These are phyloP conservation scores for Rhineura floridana DNA, from an alignment of 2,113 vertebrate species.

Conservation along the genomic window DNA sequence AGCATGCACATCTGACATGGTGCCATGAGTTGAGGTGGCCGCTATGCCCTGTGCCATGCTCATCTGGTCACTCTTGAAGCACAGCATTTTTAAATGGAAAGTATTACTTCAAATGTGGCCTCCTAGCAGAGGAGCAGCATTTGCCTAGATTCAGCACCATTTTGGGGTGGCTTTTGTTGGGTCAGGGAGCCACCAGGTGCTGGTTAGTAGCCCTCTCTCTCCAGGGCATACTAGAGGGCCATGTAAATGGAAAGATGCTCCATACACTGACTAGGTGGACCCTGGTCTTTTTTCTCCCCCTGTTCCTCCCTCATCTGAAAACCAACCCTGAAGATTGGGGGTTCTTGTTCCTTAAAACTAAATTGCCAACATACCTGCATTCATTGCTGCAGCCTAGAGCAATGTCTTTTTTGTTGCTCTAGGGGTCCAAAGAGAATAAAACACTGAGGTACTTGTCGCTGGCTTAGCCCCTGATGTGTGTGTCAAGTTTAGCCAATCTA, in stretches of 20 bases:
- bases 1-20: slow-evolving; percentile 40
- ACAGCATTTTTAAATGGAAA: slow-evolving; percentile 75
- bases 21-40: slow-evolving; percentile 52
- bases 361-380: neutral
- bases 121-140: slow-evolving; percentile 75
- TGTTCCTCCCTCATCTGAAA: slow-evolving; percentile 25
- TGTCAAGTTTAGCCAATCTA: fast-evolving
- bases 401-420: neutral
- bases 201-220: slow-evolving; percentile 57
- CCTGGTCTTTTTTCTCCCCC: slow-evolving; percentile 53
- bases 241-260: slow-evolving; percentile 82
- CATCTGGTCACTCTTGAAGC: slow-evolving; percentile 78
- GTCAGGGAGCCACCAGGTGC: slow-evolving; percentile 61
- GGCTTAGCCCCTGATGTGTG: neutral
- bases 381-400: slow-evolving; percentile 30
- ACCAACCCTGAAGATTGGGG: slow-evolving; percentile 40
- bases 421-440: neutral
- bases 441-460: neutral
- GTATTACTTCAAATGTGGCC: slow-evolving; percentile 76
- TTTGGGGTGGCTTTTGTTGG: slow-evolving; percentile 54
- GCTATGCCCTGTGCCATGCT: slow-evolving; percentile 70
- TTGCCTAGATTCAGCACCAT: slow-evolving; percentile 65
- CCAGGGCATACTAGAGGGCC: slow-evolving; percentile 21
- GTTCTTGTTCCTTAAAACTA: slow-evolving; percentile 37
- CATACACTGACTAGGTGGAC: slow-evolving; percentile 68